Evolutionary conservation across 2,797 vertebrate genomes (phyloP).

Genomic region (Antennarius maculatus): DNA sequence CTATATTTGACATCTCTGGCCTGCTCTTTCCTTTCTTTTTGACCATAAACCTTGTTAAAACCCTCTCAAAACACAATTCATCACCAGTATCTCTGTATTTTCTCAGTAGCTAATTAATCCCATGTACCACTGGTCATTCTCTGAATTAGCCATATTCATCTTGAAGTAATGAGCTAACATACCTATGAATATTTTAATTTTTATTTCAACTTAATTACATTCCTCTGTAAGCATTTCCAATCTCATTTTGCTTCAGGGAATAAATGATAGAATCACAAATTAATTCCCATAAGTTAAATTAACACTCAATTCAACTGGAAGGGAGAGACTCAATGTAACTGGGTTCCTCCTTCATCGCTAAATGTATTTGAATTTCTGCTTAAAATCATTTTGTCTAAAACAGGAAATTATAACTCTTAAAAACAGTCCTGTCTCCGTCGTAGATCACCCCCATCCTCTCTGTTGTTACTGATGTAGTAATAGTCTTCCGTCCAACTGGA

Average conservation of each 20-base stretch:
- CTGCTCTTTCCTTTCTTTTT: not conserved
- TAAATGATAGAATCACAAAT: conserved; percentile 45
- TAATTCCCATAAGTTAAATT: conserved; percentile 44
- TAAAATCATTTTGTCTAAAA: not conserved
- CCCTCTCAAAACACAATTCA: not conserved
- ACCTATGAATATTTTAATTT: conserved; percentile 57
- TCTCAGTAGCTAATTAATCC: conserved; percentile 37
- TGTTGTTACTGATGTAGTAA: too few relatives aligned
- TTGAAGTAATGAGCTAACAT: conserved; percentile 34
- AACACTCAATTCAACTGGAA: conserved; percentile 13
- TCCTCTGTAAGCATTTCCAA: conserved; percentile 41
- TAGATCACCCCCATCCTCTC: not conserved
- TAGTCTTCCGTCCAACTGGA: conserved; percentile 23
- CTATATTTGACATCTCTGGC: not conserved
- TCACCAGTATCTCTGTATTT: conserved; percentile 4
- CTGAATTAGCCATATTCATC: conserved; percentile 41
- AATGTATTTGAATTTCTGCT: conserved; percentile 11
- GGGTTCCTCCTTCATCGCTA: conserved; percentile 21
- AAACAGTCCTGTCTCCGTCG: not conserved
- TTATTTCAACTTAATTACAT: conserved; percentile 54
- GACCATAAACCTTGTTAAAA: not conserved
- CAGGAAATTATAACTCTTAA: not conserved
- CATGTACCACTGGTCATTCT: conserved; percentile 38
- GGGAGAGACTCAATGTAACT: not conserved
- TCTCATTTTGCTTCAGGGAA: conserved; percentile 53